Evolutionary conservation across 2,113 vertebrate species (phyloP).

Genomic region (Paramormyrops kingsleyae): DNA sequence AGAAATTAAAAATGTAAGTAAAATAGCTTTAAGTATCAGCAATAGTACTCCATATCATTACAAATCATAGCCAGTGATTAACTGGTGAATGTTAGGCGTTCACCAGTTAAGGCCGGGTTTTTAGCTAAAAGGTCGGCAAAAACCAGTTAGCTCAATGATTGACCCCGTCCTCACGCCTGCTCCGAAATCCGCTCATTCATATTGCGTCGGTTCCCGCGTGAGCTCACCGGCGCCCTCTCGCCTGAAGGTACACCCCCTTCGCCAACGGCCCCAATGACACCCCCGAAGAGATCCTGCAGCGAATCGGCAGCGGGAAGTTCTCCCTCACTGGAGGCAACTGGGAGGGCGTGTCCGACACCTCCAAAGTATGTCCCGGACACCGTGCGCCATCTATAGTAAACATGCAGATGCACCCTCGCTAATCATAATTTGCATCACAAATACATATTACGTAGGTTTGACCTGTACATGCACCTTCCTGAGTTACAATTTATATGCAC

Average conservation of each 20-base stretch:
- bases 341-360: constrained; percentile 90
- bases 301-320: constrained; percentile 92
- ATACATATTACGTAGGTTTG: background rate
- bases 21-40: background rate
- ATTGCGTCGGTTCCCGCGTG: background rate
- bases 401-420: background rate
- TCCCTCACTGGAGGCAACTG: constrained; percentile 91
- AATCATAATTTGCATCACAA: background rate
- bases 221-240: background rate
- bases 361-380: constrained; percentile 67
- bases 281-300: constrained; percentile 88
- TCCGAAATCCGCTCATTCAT: background rate
- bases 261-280: constrained; percentile 94
- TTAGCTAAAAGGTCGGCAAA: background rate
- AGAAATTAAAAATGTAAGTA: background rate
- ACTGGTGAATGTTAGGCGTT: background rate
- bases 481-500: background rate
- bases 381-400: background rate
- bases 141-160: background rate
- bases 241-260: constrained; percentile 82
- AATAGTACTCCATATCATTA: background rate
- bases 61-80: background rate
- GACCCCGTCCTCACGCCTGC: background rate
- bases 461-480: background rate
- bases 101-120: background rate